Percentiles rank a stretch among this genome's conserved stretches.
phyloP scores from a whole-genome alignment of 2,888 invertebrate genomes.

The Caenorhabditis imperialis region DNA sequence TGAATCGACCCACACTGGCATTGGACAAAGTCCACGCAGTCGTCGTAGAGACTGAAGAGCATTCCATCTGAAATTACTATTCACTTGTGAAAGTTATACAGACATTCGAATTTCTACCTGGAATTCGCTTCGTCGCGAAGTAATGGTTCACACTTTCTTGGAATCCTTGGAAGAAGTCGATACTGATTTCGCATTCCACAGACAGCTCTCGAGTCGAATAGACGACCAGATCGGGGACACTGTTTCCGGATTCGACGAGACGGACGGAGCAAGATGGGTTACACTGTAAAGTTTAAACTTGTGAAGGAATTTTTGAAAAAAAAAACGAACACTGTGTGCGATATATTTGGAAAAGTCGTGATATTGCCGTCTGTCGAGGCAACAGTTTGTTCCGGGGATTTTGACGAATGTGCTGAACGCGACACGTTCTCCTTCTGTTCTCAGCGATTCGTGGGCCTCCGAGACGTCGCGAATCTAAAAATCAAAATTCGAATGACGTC shows the following conservation, averaged over 20 bases:
- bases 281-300: constrained; percentile 6
- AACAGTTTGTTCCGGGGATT: constrained; percentile 8
- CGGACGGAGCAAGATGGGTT: constrained; percentile 19
- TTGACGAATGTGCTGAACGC: constrained; percentile 26
- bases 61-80: constrained; percentile 11
- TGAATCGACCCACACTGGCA: neutral
- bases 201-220: neutral
- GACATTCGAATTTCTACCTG: neutral
- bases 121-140: neutral
- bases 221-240: constrained; percentile 17
- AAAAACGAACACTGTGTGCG: constrained; percentile 16
- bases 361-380: constrained; percentile 11
- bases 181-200: neutral
- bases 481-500: no score
- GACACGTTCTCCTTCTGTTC: constrained; percentile 3
- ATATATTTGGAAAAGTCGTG: constrained; percentile 28
- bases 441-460: neutral
- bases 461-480: neutral
- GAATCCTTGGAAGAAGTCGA: constrained; percentile 15
- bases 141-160: neutral
- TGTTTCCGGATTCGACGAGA: constrained; percentile 19
- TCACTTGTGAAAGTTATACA: no score
- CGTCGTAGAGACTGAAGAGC: constrained; percentile 9
- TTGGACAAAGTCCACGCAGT: constrained; percentile 8
- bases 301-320: neutral